A percentile compares a stretch with the other conserved stretches of the same genome.
Conservation (phyloP, 2,113 vertebrate genomes). For the Amblyopsis rosae region DNA sequence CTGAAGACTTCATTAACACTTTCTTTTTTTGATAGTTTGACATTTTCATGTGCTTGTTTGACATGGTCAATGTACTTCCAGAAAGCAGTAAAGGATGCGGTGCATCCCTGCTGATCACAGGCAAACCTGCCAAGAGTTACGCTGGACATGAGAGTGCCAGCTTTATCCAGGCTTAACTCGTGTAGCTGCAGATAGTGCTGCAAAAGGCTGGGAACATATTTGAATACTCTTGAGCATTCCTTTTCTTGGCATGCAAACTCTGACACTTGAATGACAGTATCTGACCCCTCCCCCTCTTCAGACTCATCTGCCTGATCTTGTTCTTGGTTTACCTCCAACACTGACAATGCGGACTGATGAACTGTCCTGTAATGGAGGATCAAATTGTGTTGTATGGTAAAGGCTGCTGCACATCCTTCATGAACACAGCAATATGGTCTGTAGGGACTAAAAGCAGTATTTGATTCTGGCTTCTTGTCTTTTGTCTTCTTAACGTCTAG, state of each 20-base stretch:
- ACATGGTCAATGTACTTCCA: conserved; percentile 87
- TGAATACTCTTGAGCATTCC: conserved; percentile 93
- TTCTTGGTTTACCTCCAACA: conserved; percentile 82
- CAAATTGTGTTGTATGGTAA: conserved; percentile 94
- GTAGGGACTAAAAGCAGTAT: conserved; percentile 80
- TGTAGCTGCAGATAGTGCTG: conserved; percentile 94
- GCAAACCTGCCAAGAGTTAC: conserved; percentile 82
- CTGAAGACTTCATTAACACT: conserved; percentile 83
- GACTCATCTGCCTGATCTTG: conserved; percentile 75
- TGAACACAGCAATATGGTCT: conserved; percentile 93
- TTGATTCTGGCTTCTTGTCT: conserved; percentile 78
- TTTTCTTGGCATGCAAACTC: conserved; percentile 93
- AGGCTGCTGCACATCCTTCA: conserved; percentile 91
- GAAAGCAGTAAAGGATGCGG: conserved; percentile 81
- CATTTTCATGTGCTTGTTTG: conserved; percentile 83
- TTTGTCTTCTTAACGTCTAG: conserved; percentile 74
- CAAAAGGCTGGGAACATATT: conserved; percentile 86
- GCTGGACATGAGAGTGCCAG: conserved; percentile 78
- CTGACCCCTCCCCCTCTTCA: conserved; percentile 70
- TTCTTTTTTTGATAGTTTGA: conserved; percentile 73
- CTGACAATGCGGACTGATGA: conserved; percentile 88
- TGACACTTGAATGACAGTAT: conserved; percentile 71
- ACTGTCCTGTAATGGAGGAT: conserved; percentile 96
- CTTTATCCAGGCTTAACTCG: conserved; percentile 84
- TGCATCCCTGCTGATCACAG: conserved; percentile 88